Base-by-base conservation (phyloP, 2,797 vertebrate species). In the Spondyliosoma cantharus region DNA sequence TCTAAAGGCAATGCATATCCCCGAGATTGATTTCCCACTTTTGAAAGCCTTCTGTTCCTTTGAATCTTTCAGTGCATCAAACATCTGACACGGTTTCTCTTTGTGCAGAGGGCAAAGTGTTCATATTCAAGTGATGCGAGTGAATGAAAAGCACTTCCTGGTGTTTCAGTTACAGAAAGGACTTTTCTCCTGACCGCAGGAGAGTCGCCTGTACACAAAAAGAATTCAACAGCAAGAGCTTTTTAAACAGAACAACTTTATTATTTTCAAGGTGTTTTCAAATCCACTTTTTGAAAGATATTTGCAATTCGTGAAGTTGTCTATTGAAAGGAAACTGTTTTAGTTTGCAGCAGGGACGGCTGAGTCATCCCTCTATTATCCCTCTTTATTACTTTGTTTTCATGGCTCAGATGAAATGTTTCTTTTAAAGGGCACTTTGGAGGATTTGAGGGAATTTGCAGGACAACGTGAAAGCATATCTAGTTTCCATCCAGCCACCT, bases 391-490 rank as follows among this genome's bases (percentile, higher is more conserved):
- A 56, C 76, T 81, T 73, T 62, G 16, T 71, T 72, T 82, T 48
- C 27, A 19, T 7, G 56, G 42, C 29, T 77, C 58, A 68, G 54
- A 48, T 71, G 11, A 69, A 80, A 72, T 14, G n/a, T 13, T 22
- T 27, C 11, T 48, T 27, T 69, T n/a, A 19, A 61, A 67, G 17
- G 57, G 61, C 46, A 37, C 25, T 64, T 69, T 52, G 75, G 29
- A 68, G n/a, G 20, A 3, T 63, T 25, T 25, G 19, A 58, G 65
- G 5, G 46, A 68, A 53, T 62, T 42, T 32, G 46, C 61, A 52
- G 19, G 42, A 62, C 29, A 32, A 22, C 45, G 64, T 77, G 15
- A 50, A 65, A 60, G 24, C 8, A 5, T 14, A 63, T 57, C 14
- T 27, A 1, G 2, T n/a, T 65, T 57, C 24, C 63, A 20, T 29